Percentiles rank a stretch among this genome's conserved stretches.
phyloP scores from a whole-genome alignment of 2,888 invertebrate genomes.

The Ochropleura leucogaster region DNA sequence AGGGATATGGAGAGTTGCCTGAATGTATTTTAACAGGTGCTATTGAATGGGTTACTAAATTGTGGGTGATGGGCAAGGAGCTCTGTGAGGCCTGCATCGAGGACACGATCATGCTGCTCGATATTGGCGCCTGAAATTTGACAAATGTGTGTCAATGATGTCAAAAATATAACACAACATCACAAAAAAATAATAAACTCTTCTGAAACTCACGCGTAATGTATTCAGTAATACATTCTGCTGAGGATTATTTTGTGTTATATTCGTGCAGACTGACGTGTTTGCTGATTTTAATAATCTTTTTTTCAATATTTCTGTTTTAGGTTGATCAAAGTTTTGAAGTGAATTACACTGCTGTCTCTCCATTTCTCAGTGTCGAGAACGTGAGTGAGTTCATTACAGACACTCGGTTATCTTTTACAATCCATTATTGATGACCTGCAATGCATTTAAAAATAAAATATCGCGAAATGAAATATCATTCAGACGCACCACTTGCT shows the following conservation, averaged over 20 bases:
- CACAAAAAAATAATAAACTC: constrained; percentile 55
- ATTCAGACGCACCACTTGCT: constrained; percentile 71
- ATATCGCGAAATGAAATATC: constrained; percentile 82
- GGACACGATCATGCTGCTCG: constrained; percentile 89
- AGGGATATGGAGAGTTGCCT: constrained; percentile 82
- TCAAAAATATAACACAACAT: constrained; percentile 67
- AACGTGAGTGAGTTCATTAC: constrained; percentile 84
- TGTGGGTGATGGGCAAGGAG: constrained; percentile 86
- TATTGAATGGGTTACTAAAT: constrained; percentile 85
- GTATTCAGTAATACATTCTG: constrained; percentile 88
- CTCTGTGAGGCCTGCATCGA: constrained; percentile 87
- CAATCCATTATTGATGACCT: constrained; percentile 84
- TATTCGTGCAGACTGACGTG: constrained; percentile 76
- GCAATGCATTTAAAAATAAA: constrained; percentile 87
- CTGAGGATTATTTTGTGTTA: constrained; percentile 80
- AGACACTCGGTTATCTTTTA: constrained; percentile 82
- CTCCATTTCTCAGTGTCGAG: constrained; percentile 86
- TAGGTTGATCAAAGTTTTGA: constrained; percentile 89
- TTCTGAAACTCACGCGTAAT: constrained; percentile 84
- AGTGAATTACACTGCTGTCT: constrained; percentile 88
- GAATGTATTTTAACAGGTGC: constrained; percentile 87
- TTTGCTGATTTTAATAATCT: constrained; percentile 86
- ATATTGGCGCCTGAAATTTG: constrained; percentile 86
- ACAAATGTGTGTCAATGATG: constrained; percentile 77
- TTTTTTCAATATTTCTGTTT: constrained; percentile 89